phyloP scores from a whole-genome alignment of 2,113 vertebrate genomes.

The Aphelocoma coerulescens region DNA sequence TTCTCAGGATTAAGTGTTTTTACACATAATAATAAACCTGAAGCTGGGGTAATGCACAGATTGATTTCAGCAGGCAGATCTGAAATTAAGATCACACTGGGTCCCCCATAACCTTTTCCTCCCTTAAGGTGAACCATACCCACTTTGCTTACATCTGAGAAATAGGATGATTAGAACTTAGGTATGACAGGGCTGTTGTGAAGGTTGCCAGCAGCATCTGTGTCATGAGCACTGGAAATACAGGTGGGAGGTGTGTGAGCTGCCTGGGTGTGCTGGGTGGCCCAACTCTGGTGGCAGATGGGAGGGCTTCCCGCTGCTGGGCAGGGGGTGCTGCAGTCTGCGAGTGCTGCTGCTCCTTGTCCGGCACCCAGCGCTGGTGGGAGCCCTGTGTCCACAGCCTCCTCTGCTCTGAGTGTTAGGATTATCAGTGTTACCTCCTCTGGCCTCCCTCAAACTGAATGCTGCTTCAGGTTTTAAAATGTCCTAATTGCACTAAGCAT shows the following conservation, averaged over 20 bases:
- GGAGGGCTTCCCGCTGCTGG: neutral
- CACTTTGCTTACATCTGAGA: neutral
- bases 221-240: neutral
- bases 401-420: fast-evolving
- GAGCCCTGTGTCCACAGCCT: fast-evolving
- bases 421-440: neutral
- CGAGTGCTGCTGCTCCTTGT: neutral
- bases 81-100: neutral
- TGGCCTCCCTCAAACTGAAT: neutral
- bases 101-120: neutral
- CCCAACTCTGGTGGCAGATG: neutral
- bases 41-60: neutral
- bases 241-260: neutral
- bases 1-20: neutral
- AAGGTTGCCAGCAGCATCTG: neutral
- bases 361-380: neutral
- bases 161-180: neutral
- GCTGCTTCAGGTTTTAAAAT: neutral
- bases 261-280: no score
- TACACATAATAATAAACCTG: neutral
- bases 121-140: neutral
- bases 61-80: neutral
- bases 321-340: neutral
- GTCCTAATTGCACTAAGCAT: neutral
- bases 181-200: fast-evolving